These are phyloP conservation scores for Lobophora halterata DNA, from an alignment of 2,888 invertebrate genomes.

Conservation along the genomic window DNA sequence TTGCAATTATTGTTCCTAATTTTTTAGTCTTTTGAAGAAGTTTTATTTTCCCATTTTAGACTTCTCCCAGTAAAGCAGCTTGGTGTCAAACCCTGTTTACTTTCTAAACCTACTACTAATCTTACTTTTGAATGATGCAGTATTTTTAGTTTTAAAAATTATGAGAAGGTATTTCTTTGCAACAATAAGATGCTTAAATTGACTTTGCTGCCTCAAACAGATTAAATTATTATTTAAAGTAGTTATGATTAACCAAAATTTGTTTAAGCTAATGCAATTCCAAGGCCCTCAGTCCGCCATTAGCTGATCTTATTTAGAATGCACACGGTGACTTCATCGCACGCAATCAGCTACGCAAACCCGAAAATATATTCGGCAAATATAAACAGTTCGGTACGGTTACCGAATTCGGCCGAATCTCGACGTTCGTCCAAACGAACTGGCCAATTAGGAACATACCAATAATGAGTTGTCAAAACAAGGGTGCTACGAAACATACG, in stretches of 20 bases:
- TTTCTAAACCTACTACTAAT: too few species aligned
- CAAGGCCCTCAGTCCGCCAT: slow-evolving; percentile 12
- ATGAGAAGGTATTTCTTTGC: too few species aligned
- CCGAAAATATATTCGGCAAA: slow-evolving; percentile 69
- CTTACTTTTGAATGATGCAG: too few species aligned
- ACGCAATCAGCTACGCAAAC: slow-evolving; percentile 73
- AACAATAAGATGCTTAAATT: too few species aligned
- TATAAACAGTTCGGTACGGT: slow-evolving; percentile 54
- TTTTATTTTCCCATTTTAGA: too few species aligned
- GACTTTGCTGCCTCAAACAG: too few species aligned
- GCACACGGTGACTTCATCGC: slow-evolving; percentile 52
- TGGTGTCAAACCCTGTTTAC: too few species aligned
- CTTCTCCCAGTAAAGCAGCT: too few species aligned
- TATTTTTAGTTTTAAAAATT: too few species aligned
- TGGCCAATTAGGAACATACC: slow-evolving; percentile 69
- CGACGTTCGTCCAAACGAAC: slow-evolving; percentile 42
- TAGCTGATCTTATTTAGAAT: slow-evolving; percentile 47
- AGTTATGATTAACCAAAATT: background rate
- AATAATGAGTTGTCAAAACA: slow-evolving; percentile 79
- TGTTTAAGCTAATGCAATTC: slow-evolving; percentile 5
- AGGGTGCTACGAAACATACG: slow-evolving; percentile 43
- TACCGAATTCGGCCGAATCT: slow-evolving; percentile 51
- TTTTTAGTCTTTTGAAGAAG: too few species aligned
- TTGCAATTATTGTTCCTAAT: too few species aligned
- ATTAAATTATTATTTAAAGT: too few species aligned